Evolutionary conservation across 2,888 invertebrate species (phyloP).

Genomic region (Phyto melanocephala): DNA sequence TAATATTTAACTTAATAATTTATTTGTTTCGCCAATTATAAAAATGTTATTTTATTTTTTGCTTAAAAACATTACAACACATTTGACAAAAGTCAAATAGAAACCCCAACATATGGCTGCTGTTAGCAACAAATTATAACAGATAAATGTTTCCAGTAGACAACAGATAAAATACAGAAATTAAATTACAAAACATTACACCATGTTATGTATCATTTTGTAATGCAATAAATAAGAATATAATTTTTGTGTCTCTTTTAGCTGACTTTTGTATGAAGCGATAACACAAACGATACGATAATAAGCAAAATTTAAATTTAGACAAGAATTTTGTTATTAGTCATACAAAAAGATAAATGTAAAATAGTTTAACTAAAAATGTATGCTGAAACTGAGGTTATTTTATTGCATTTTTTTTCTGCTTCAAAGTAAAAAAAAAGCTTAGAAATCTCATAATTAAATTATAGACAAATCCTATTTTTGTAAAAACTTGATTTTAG

Average conservation of each 20-base stretch:
- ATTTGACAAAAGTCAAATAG: neutral
- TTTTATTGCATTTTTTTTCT: no score
- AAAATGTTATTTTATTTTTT: neutral
- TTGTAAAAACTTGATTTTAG: no score
- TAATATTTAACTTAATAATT: conserved; percentile 14
- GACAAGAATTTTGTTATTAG: conserved; percentile 30
- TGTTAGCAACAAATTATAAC: conserved; percentile 9
- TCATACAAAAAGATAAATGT: neutral
- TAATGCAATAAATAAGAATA: conserved; percentile 55
- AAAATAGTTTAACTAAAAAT: neutral
- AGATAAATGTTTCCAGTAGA: neutral
- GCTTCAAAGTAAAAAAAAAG: no score
- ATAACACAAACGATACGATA: no score
- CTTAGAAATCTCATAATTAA: no score
- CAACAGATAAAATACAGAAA: conserved; percentile 28
- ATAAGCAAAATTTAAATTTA: neutral
- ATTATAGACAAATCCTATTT: no score
- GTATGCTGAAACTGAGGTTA: no score
- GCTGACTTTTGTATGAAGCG: neutral
- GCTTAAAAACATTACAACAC: neutral
- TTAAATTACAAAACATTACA: conserved; percentile 60
- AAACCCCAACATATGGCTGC: conserved; percentile 13
- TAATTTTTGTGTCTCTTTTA: neutral
- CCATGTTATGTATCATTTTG: conserved; percentile 48
- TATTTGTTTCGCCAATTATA: conserved; percentile 24